phyloP scores from a whole-genome alignment of 1,140 invertebrate species.

The Euura lappo region DNA sequence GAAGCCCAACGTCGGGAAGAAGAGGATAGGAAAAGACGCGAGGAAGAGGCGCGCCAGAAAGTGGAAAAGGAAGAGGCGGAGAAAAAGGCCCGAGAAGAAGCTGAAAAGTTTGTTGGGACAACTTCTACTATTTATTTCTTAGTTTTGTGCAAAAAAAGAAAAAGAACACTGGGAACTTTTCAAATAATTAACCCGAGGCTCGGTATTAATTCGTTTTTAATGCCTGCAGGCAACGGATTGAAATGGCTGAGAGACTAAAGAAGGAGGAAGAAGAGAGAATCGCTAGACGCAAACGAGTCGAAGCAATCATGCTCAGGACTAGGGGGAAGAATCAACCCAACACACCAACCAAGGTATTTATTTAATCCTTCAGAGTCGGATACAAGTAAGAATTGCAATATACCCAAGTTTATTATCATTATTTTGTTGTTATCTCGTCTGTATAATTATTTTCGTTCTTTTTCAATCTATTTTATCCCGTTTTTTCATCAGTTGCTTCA shows the following conservation, averaged over 20 bases:
- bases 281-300: constrained; percentile 77
- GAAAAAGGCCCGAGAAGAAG: constrained; percentile 77
- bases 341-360: constrained; percentile 58
- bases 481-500: too few relatives aligned
- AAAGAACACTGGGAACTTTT: too few relatives aligned
- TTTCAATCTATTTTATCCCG: too few relatives aligned
- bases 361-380: constrained; percentile 1
- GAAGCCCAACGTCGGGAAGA: constrained; percentile 68
- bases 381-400: constrained; percentile 11
- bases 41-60: constrained; percentile 74
- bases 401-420: background rate
- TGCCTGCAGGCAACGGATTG: constrained; percentile 68
- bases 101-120: constrained; percentile 62
- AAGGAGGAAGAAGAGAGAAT: constrained; percentile 83
- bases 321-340: constrained; percentile 68
- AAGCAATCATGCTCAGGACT: constrained; percentile 84
- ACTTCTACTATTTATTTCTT: too few relatives aligned
- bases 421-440: background rate
- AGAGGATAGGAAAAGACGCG: constrained; percentile 67
- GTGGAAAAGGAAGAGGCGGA: constrained; percentile 80
- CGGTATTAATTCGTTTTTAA: background rate
- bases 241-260: constrained; percentile 76
- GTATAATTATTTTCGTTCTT: too few relatives aligned
- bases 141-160: too few relatives aligned
- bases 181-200: too few relatives aligned